These are phyloP conservation scores for Phaedon cochleariae DNA, from an alignment of 2,888 invertebrate species.

Conservation along the genomic window DNA sequence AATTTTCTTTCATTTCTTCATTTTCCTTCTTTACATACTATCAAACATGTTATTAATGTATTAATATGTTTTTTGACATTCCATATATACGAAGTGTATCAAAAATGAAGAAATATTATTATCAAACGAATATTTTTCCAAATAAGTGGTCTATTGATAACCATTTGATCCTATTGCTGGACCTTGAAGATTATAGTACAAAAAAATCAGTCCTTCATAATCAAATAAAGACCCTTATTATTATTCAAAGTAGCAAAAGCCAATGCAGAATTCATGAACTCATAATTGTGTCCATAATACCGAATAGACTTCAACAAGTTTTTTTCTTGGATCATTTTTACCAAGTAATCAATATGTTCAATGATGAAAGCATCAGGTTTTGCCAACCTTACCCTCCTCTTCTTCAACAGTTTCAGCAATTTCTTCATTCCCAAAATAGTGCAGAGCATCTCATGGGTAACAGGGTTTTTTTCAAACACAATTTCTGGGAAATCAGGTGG, in stretches of 20 bases:
- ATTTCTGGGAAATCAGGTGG: conserved; percentile 11
- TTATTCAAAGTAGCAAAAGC: conserved; percentile 28
- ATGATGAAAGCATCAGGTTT: conserved; percentile 31
- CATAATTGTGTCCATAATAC: conserved; percentile 29
- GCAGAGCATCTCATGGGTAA: conserved; percentile 27
- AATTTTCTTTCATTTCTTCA: too few species aligned
- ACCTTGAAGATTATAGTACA: too few species aligned
- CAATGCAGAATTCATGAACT: conserved; percentile 24
- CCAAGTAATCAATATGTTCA: conserved; percentile 31
- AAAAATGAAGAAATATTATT: too few species aligned
- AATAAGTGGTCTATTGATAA: too few species aligned
- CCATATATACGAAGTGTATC: too few species aligned
- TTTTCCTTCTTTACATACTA: too few species aligned
- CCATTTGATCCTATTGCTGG: too few species aligned
- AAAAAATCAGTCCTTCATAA: too few species aligned
- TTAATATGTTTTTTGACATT: too few species aligned
- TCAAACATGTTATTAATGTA: too few species aligned
- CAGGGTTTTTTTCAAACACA: conserved; percentile 18
- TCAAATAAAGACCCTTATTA: conserved; percentile 23
- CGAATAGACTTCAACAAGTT: conserved; percentile 24
- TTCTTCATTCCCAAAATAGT: conserved; percentile 29
- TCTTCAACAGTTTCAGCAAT: conserved; percentile 20
- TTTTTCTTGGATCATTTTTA: conserved; percentile 28
- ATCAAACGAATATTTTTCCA: too few species aligned
- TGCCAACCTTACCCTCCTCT: conserved; percentile 20